Evolutionary conservation across 2,888 invertebrate genomes (phyloP).

Genomic region (Melitaea athalia): DNA sequence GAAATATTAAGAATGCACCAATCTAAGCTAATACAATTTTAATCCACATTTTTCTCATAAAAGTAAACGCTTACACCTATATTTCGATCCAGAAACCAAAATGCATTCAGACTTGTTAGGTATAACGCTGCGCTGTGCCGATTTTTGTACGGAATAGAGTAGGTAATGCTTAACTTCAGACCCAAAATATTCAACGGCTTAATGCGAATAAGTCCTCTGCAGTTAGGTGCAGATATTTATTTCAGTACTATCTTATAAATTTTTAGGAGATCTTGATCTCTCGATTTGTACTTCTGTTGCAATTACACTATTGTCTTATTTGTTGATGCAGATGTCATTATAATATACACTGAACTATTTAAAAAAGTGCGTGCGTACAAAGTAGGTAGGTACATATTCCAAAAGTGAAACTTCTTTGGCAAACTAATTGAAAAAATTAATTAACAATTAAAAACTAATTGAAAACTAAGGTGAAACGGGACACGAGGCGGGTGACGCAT

Average conservation of each 20-base stretch:
- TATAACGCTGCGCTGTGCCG: constrained; percentile 24
- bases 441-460: too few relatives aligned
- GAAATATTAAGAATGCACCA: background rate
- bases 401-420: too few relatives aligned
- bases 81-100: constrained; percentile 33
- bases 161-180: constrained; percentile 16
- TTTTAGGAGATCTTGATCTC: background rate
- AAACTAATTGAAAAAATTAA: too few relatives aligned
- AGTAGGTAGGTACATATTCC: too few relatives aligned
- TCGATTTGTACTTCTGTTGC: background rate
- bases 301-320: background rate
- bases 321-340: too few relatives aligned
- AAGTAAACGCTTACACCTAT: constrained; percentile 8
- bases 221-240: background rate
- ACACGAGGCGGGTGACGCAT: too few relatives aligned
- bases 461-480: too few relatives aligned
- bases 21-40: background rate
- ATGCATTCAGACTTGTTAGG: constrained; percentile 44
- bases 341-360: too few relatives aligned
- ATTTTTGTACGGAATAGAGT: constrained; percentile 12
- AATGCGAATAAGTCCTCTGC: background rate
- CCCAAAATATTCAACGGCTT: constrained; percentile 21
- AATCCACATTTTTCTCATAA: background rate
- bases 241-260: constrained; percentile 5
- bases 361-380: too few relatives aligned